Evolutionary conservation across 2,888 invertebrate species (phyloP).

Genomic region (Eupelmus urozonus): DNA sequence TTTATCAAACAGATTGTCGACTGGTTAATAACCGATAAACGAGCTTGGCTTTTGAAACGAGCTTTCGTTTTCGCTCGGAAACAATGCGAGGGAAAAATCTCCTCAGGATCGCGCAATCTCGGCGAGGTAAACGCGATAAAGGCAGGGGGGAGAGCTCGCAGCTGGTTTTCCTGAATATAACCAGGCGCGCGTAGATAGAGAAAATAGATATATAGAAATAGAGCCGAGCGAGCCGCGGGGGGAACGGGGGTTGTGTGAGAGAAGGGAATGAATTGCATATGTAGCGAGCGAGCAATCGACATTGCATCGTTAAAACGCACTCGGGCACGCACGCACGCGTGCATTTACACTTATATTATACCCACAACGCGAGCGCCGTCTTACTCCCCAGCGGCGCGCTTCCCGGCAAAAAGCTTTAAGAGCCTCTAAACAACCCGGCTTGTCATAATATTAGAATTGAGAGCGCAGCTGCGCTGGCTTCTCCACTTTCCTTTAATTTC

Average conservation of each 20-base stretch:
- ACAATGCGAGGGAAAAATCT: too few relatives aligned
- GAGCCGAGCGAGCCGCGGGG: too few relatives aligned
- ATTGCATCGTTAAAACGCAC: conserved; percentile 29
- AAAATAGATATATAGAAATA: conserved; percentile 6
- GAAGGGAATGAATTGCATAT: conserved; percentile 25
- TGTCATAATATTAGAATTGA: background rate
- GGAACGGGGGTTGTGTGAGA: too few relatives aligned
- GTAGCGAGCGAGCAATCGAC: conserved; percentile 33
- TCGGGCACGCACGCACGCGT: conserved; percentile 5
- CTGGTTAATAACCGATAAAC: too few relatives aligned
- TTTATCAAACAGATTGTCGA: too few relatives aligned
- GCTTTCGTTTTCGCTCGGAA: too few relatives aligned
- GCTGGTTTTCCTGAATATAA: too few relatives aligned
- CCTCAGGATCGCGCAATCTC: too few relatives aligned
- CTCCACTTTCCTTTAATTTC: background rate
- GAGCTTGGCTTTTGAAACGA: too few relatives aligned
- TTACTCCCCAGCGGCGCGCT: too few relatives aligned
- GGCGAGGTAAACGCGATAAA: too few relatives aligned
- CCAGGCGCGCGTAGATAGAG: background rate
- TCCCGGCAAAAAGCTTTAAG: background rate
- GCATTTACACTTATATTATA: conserved; percentile 26
- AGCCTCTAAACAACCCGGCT: conserved; percentile 6
- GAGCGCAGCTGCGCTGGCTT: background rate
- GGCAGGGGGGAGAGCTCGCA: too few relatives aligned
- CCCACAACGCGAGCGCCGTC: background rate